Evolutionary conservation across 2,113 vertebrate genomes (phyloP).

Genomic region (Gallinago undulata): DNA sequence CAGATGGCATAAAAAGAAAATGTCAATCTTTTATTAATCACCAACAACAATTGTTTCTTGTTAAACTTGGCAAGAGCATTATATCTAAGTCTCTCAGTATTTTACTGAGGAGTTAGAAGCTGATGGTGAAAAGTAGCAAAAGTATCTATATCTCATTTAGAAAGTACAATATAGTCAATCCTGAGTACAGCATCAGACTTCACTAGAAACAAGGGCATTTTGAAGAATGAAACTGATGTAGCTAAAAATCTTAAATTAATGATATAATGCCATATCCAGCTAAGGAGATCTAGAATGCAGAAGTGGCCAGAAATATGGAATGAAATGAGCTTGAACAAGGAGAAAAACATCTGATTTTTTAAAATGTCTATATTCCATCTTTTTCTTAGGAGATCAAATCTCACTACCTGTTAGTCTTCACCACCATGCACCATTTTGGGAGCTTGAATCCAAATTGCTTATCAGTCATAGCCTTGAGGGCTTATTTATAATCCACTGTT

Average conservation of each 20-base stretch:
- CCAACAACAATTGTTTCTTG: neutral
- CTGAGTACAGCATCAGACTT: neutral
- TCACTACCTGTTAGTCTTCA: neutral
- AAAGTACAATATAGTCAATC: neutral
- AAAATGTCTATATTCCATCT: neutral
- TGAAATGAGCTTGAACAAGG: neutral
- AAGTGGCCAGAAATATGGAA: neutral
- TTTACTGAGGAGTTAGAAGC: neutral
- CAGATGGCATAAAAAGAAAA: neutral
- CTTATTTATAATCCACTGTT: neutral
- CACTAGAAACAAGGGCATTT: neutral
- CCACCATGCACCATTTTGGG: neutral
- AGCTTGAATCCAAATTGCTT: fast-evolving
- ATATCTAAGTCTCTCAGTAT: neutral
- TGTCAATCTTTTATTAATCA: neutral
- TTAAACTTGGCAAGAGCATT: neutral
- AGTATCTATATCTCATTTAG: neutral
- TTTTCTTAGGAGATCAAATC: neutral
- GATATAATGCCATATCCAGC: neutral
- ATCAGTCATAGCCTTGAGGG: neutral
- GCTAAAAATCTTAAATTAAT: neutral
- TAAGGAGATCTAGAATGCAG: neutral
- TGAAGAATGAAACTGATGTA: neutral
- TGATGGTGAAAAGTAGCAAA: neutral
- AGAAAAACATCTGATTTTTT: neutral